Percentiles rank a stretch among this genome's conserved stretches.
phyloP scores from a whole-genome alignment of 2,113 vertebrate genomes.

The Psittacula cyanocephala region DNA sequence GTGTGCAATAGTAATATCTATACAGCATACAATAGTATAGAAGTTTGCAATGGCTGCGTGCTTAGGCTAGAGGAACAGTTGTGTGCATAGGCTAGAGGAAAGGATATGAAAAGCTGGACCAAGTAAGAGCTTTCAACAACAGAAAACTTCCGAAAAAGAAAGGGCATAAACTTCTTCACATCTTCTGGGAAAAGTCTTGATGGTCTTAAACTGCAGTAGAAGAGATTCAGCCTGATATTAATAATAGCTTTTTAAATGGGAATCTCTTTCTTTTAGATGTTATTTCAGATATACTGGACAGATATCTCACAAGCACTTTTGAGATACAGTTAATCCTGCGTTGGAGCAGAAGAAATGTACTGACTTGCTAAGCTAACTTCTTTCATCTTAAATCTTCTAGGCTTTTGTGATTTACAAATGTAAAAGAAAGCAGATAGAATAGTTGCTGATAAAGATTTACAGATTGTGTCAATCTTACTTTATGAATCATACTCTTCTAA shows the following conservation, averaged over 20 bases:
- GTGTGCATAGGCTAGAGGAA: not conserved
- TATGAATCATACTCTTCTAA: not conserved
- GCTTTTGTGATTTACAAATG: not conserved
- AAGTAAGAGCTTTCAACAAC: not conserved
- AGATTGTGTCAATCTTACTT: not conserved
- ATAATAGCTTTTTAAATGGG: not conserved
- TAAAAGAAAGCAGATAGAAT: not conserved
- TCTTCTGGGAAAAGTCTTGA: not conserved
- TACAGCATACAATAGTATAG: not conserved
- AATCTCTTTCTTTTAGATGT: not conserved
- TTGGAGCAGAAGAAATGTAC: slow-evolving; percentile 1
- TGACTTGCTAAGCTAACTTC: not conserved
- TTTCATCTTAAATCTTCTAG: not conserved
- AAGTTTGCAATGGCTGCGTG: not conserved
- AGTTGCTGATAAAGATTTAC: not conserved
- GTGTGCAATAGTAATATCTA: not conserved
- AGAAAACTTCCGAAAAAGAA: not conserved
- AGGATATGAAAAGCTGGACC: not conserved
- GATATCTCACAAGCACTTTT: not conserved
- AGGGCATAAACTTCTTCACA: not conserved
- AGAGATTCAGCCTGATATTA: not conserved
- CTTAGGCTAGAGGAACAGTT: not conserved
- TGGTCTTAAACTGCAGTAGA: not conserved
- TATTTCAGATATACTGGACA: slow-evolving; percentile 4
- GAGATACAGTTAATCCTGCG: not conserved